Base-by-base conservation (phyloP, 2,113 vertebrate species). In the Sinocyclocheilus grahami region DNA sequence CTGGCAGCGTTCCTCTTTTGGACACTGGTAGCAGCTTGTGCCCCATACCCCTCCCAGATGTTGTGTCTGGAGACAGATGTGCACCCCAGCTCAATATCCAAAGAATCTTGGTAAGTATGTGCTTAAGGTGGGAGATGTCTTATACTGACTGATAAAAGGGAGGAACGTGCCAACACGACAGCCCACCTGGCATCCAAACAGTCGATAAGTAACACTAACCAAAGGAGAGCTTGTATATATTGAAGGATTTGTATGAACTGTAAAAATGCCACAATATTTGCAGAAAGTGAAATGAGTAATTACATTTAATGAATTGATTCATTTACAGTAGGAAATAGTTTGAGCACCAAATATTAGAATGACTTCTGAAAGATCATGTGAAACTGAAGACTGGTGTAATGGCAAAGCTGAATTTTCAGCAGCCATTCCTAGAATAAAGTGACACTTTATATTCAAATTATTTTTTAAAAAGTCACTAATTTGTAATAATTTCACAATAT, bases 31-130 rank as follows among this genome's bases (percentile, higher is more conserved):
- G 83, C 92, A 91, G 88, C 89, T 92, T 90, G 85, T 78, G 55
- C 77, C 12, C 5, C 65, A 46, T 22, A 16, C 72, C 84, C 46
- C 48, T 53, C 22, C 89, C 93, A 94, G 92, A 94, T 93, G 93
- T 89, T 46, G 75, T 22, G 67, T 93, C 90, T 92, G 89, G 89
- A 90, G 91, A 91, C 90, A 89, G 92, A 92, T 89, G 88, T 92
- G 86, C 82, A 85, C 33, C 77, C 83, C 85, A 63, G 88, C 62
- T 81, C 14, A 7, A n/a, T 62, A 53, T 83, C 62, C 67, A 84
- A 86, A 39, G 65, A 46, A 60, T 42, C 48, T 20, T 33, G 60
- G 74, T 33, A 79, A 83, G 78, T 72, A 30, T 74, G 58, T 72
- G 55, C 30, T 63, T 74, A 78, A 85, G 75, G 30, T 24, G 24